Conservation (phyloP, 2,888 invertebrate genomes). For the Drosophila mercatorum region DNA sequence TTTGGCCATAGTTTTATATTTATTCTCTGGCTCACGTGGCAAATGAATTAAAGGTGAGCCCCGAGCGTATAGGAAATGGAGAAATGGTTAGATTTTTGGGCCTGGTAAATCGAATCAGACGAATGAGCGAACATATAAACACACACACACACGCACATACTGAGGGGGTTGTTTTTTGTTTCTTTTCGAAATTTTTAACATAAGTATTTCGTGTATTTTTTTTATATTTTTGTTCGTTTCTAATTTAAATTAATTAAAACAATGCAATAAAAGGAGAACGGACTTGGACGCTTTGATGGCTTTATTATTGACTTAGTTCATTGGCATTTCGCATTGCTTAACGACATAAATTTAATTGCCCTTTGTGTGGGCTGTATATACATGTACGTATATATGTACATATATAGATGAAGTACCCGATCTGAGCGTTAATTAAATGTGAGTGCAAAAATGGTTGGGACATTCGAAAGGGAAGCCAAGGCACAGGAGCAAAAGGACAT, state of each 20-base stretch:
- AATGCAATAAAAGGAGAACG: slow-evolving; percentile 67
- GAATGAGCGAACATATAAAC: slow-evolving; percentile 30
- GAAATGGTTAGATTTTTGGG: slow-evolving; percentile 32
- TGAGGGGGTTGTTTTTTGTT: slow-evolving; percentile 29
- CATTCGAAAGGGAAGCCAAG: slow-evolving; percentile 18
- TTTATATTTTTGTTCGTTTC: slow-evolving; percentile 17
- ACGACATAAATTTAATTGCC: slow-evolving; percentile 74
- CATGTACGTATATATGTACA: background rate
- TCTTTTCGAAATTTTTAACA: slow-evolving; percentile 15
- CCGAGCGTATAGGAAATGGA: slow-evolving; percentile 27
- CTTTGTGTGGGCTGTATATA: background rate
- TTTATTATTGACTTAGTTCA: slow-evolving; percentile 74
- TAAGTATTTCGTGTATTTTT: slow-evolving; percentile 30
- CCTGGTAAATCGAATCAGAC: slow-evolving; percentile 43
- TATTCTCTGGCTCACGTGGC: slow-evolving; percentile 10
- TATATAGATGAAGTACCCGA: slow-evolving; percentile 30
- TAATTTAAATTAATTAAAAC: slow-evolving; percentile 78
- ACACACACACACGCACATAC: slow-evolving; percentile 7
- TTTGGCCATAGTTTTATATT: background rate
- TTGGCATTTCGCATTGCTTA: slow-evolving; percentile 69
- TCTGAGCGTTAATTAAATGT: slow-evolving; percentile 66
- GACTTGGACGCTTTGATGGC: slow-evolving; percentile 65
- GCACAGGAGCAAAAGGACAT: slow-evolving; percentile 12
- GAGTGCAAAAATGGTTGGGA: slow-evolving; percentile 66
- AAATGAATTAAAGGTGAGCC: slow-evolving; percentile 41